Evolutionary conservation across 2,797 vertebrate genomes (phyloP).

Genomic region (Phataginus tricuspis): DNA sequence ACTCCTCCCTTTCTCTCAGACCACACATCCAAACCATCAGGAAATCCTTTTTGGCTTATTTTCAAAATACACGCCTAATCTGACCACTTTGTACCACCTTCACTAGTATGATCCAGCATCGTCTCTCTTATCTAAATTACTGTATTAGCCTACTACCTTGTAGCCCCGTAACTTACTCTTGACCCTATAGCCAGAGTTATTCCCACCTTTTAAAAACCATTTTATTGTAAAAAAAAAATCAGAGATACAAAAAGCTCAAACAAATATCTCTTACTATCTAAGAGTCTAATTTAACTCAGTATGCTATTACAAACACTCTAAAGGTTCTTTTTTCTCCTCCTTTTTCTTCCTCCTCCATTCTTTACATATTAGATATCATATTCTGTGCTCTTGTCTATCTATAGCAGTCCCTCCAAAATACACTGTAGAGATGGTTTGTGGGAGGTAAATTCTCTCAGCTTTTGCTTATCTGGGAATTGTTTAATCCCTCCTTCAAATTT

Average conservation of each 20-base stretch:
- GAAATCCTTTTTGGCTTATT: not conserved
- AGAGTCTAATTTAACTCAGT: too few relatives aligned
- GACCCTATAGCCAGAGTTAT: not conserved
- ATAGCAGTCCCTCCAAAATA: too few relatives aligned
- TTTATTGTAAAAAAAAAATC: not conserved
- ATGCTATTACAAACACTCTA: too few relatives aligned
- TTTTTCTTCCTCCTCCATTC: too few relatives aligned
- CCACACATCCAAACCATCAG: not conserved
- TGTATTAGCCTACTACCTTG: not conserved
- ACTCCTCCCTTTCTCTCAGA: not conserved
- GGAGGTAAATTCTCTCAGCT: too few relatives aligned
- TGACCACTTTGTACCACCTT: not conserved
- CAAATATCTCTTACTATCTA: not conserved
- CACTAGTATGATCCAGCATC: not conserved
- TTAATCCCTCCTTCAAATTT: too few relatives aligned
- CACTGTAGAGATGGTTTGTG: too few relatives aligned
- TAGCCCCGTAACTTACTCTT: not conserved
- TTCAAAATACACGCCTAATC: not conserved
- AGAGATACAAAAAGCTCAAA: not conserved
- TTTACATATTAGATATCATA: too few relatives aligned
- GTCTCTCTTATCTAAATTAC: too few relatives aligned
- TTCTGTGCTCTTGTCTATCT: too few relatives aligned
- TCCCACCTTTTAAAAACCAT: not conserved
- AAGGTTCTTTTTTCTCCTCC: too few relatives aligned
- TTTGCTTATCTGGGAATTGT: too few relatives aligned